Evolutionary conservation across 2,113 vertebrate species (phyloP), one percentile per base, ranked within the genome.

Genomic region (Irena cyanogastra): DNA sequence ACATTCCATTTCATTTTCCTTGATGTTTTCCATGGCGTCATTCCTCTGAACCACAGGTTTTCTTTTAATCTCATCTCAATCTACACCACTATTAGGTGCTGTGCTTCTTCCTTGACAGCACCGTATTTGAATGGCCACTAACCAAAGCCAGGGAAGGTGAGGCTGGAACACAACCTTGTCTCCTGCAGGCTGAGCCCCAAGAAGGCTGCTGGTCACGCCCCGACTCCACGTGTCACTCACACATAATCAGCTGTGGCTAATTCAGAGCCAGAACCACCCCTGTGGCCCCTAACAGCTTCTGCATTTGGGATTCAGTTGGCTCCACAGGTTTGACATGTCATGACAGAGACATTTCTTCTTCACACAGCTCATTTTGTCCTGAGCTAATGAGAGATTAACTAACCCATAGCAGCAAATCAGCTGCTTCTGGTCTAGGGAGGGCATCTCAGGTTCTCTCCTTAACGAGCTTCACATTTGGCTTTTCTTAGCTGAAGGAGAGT

Each of bases 401-500:
- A 79, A 81, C 59, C 2, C 3, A 87, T 1, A 9, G 86, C 79
- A 94, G 72, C 68, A 86, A 37, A 82, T 90, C 23, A 5, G 76
- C 85, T 87, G 81, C 80, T 81, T 61, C 69, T 87, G 63, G 66
- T 79, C 85, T 64, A 42, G 45, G 42, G 57, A 95, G 91, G 80
- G 64, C 45, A 91, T 82, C 65, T 91, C 57, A 63, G 74, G 85
- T 91, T 93, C 33, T 60, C 39, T 57, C 60, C 44, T 81, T 94
- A 90, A 68, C 0, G 2, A 88, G 80, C 74, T 84, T 87, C 89
- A 54, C 56, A 66, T 94, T 84, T 95, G 89, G 91, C 83, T 94
- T 90, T 81, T 90, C 79, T 92, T 72, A 96, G 92, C 89, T 63
- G 76, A 94, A 97, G 93, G 69, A 94, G 81, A 97, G 80, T 85